Base-by-base conservation (phyloP, 2,113 vertebrate species). In the Myrmecophaga tridactyla region DNA sequence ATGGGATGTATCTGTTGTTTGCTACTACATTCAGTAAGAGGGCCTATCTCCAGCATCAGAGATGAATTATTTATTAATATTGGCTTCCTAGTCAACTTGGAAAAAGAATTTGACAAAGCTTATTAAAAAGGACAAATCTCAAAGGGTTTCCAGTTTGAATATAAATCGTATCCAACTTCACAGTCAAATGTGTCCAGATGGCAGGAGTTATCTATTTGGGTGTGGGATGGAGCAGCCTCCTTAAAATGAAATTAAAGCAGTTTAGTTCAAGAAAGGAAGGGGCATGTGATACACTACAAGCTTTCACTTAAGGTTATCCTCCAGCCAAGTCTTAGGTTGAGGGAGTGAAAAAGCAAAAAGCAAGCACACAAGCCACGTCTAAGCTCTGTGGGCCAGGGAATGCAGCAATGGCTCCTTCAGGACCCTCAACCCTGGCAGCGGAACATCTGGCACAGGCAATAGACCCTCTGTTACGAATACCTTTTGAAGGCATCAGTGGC, bases 381-480 rank as follows among this genome's bases (percentile, higher is more conserved):
- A 27, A 29, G 41, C 48, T 34, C 18, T 31, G 17, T 0, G 63
- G 65, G 67, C 25, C 25, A 39, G 60, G 31, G 12, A 23, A 0
- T 2, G 34, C 39, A 17, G 46, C 1, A 13, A 12, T 1, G 41
- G 23, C 7, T 31, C 43, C 72, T 56, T 34, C 9, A 1, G 65
- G 36, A 13, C 3, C 17, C 69, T 46, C n/a, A 21, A 2, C 0
- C 0, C 15, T 0, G 48, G 17, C 9, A 0, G 0, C 0, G 12
- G 21, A 13, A 29, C 5, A 1, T 13, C 0, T 0, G 14, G 63
- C 27, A 4, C 6, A 17, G 9, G 58, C 1, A 1, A 12, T 0
- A 65, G 20, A 31, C 15, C 10, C n/a, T 43, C 31, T n/a, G 7
- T 7, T 1, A 1, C 0, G 20, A 21, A 17, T 0, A 14, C 3